These are phyloP conservation scores for Eudemis profundana DNA, from an alignment of 2,888 invertebrate genomes.

Conservation along the genomic window DNA sequence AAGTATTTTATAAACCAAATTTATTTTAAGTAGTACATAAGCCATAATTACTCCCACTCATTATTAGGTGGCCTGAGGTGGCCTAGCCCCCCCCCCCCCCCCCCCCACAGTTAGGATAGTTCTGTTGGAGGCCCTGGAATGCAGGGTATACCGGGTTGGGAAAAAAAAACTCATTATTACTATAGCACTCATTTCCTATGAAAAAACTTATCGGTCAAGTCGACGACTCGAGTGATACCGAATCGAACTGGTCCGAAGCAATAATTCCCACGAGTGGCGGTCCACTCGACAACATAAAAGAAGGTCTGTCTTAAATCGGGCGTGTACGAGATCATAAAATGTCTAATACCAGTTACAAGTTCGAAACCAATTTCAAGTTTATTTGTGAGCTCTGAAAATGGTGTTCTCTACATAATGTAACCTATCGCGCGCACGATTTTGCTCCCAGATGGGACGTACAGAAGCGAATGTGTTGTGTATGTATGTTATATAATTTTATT, in stretches of 20 bases:
- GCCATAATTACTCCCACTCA: no score
- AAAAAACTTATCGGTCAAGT: conserved; percentile 1
- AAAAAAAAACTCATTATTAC: no score
- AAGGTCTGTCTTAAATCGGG: conserved; percentile 40
- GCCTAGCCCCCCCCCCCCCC: no score
- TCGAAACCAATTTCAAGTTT: conserved; percentile 38
- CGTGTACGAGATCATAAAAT: conserved; percentile 38
- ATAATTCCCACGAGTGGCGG: conserved; percentile 40
- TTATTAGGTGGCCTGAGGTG: no score
- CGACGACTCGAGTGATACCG: conserved; percentile 1
- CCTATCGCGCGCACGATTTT: not conserved
- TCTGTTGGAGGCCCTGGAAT: no score
- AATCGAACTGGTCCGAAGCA: conserved; percentile 20
- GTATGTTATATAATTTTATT: no score
- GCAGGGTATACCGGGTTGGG: no score
- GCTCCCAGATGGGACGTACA: not conserved
- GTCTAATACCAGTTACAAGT: conserved; percentile 36
- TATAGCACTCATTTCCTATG: no score
- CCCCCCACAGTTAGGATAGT: no score
- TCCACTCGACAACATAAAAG: conserved; percentile 36
- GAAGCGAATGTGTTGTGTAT: no score
- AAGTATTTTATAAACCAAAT: no score
- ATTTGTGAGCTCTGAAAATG: conserved; percentile 31
- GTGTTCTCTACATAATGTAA: conserved; percentile 30
- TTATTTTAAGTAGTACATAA: no score